Evolutionary conservation across 2,113 vertebrate genomes (phyloP).

Genomic region (Microcebus tavaratra): DNA sequence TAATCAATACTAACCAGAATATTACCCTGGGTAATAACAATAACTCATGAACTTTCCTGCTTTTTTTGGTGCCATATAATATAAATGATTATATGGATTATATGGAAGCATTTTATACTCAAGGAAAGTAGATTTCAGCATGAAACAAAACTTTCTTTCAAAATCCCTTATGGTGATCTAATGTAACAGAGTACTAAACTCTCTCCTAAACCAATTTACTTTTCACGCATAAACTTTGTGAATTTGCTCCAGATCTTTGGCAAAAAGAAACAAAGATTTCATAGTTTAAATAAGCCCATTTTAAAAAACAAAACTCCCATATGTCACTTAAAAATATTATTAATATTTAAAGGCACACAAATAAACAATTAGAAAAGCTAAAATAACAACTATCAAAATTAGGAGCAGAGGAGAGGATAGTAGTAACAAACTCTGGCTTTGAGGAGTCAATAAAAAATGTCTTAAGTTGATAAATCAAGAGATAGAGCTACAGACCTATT

Average conservation of each 20-base stretch:
- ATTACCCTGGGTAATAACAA: background rate
- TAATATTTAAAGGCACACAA: background rate
- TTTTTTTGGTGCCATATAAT: background rate
- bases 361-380: background rate
- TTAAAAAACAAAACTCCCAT: background rate
- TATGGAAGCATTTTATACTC: background rate
- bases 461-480: background rate
- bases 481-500: background rate
- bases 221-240: constrained; percentile 17
- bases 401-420: background rate
- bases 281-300: background rate
- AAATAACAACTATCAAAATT: background rate
- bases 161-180: background rate
- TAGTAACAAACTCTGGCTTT: background rate
- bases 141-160: constrained; percentile 1
- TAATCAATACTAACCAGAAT: background rate
- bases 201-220: background rate
- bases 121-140: background rate
- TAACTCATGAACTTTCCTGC: background rate
- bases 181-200: background rate
- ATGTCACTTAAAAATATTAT: background rate
- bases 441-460: background rate
- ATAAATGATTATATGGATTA: background rate
- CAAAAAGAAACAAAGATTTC: background rate
- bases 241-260: background rate